These are phyloP conservation scores for Percina caprodes DNA, from an alignment of 2,113 vertebrate species.

Conservation along the genomic window DNA sequence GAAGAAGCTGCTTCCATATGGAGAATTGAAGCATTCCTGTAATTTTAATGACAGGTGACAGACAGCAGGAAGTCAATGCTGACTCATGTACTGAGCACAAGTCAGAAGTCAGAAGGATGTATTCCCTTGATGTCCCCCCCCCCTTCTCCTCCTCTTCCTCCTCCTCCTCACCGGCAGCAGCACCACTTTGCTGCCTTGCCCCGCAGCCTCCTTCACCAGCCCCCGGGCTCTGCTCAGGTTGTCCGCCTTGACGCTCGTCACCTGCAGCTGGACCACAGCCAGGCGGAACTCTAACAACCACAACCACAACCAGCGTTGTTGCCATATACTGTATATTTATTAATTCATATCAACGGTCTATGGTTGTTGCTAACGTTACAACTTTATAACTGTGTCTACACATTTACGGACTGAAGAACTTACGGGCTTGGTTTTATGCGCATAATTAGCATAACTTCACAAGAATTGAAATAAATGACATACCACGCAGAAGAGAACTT, in stretches of 20 bases:
- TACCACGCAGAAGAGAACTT: fast-evolving
- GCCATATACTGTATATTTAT: too few species aligned
- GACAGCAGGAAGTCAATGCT: neutral
- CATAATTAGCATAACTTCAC: neutral
- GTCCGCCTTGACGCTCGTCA: slow-evolving; percentile 89
- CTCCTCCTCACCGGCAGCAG: slow-evolving; percentile 95
- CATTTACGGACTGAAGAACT: neutral
- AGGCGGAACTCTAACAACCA: slow-evolving; percentile 88
- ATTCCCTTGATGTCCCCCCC: too few species aligned
- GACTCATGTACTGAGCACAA: neutral
- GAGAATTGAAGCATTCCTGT: slow-evolving; percentile 98
- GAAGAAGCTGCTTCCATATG: slow-evolving; percentile 93
- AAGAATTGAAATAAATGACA: neutral
- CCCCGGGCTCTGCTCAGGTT: slow-evolving; percentile 88
- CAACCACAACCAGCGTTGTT: neutral
- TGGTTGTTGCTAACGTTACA: neutral
- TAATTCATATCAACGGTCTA: too few species aligned
- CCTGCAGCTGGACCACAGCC: slow-evolving; percentile 92
- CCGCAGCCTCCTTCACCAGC: slow-evolving; percentile 90
- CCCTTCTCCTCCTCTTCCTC: too few species aligned
- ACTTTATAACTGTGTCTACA: neutral
- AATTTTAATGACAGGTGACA: neutral
- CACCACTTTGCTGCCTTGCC: slow-evolving; percentile 89
- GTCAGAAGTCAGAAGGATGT: too few species aligned
- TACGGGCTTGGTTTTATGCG: too few species aligned